phyloP scores from a whole-genome alignment of 1,140 invertebrate species.

The Aphelinus certus region DNA sequence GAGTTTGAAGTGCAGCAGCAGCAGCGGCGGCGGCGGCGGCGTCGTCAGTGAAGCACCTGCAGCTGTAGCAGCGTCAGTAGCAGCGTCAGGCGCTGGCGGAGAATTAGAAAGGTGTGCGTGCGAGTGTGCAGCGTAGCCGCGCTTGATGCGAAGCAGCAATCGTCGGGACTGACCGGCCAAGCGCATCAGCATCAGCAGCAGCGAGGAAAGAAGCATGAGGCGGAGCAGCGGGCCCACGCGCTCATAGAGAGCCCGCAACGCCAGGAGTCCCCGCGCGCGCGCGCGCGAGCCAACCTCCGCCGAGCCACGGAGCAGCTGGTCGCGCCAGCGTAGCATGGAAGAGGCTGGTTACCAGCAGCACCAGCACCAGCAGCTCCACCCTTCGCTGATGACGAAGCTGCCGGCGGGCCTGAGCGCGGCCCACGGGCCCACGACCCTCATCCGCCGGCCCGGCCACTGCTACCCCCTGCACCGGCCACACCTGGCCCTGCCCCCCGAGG shows the following conservation, averaged over 20 bases:
- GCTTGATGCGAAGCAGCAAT: slow-evolving; percentile 36
- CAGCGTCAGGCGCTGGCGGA: background rate
- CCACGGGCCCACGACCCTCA: slow-evolving; percentile 54
- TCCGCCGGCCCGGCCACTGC: slow-evolving; percentile 60
- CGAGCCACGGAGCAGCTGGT: background rate
- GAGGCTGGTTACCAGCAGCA: slow-evolving; percentile 37
- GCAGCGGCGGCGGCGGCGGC: background rate
- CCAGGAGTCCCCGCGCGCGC: background rate
- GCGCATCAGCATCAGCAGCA: background rate
- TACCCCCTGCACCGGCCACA: slow-evolving; percentile 63
- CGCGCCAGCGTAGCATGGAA: slow-evolving; percentile 46
- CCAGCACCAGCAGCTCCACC: background rate
- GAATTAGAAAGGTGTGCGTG: background rate
- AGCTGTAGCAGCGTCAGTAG: background rate
- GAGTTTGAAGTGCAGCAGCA: background rate
- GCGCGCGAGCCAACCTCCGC: slow-evolving; percentile 1
- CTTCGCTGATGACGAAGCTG: slow-evolving; percentile 63
- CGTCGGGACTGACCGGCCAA: background rate
- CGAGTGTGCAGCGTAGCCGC: background rate
- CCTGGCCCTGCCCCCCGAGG: slow-evolving; percentile 50
- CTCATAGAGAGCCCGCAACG: background rate
- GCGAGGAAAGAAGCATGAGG: background rate
- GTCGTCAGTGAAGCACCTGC: background rate
- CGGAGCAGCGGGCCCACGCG: background rate
- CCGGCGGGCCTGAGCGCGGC: slow-evolving; percentile 56